Evolutionary conservation across 2,888 invertebrate species (phyloP), one percentile per base, ranked within the genome.

Genomic region (Sisyra nigra): DNA sequence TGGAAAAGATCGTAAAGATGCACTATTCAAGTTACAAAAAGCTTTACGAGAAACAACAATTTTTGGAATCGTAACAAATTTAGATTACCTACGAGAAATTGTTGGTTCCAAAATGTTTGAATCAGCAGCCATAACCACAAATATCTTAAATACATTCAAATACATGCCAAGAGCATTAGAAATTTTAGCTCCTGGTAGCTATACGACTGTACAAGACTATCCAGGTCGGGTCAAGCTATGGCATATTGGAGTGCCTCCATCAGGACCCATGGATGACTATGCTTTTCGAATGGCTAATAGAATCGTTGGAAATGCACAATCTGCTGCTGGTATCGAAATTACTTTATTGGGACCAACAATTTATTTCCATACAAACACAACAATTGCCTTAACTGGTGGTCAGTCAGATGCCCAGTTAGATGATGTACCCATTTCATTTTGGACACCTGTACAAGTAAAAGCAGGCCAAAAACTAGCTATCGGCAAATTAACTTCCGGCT

Each of bases 221-320:
- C 37, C 37, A 4, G 37, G 37, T n/a, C 37, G 37, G 3, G 11
- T 37, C 18, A 37, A 37, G 11, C 18, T 18, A n/a, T 37, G 37
- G 37, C 37, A 19, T 37, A 37, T 37, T 11, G 37, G 37, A 18
- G 37, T 37, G 10, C 37, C 37, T n/a, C 37, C 37, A 10, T 37
- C 37, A 10, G 37, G 37, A 15, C 37, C 37, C 2, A 37, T 37
- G 37, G 37, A 37, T 6, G 19, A 37, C 11, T 37, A 37, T 37
- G 37, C 37, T 19, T 37, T 37, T 6, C 37, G 17, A 10, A 11
- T 37, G 37, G 37, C 37, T 18, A 37, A 37, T 19, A 13, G 37
- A 9, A 37, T 37, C 10, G 37, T 37, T 2, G 37, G 37, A 3
- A 37, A 37, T 19, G 19, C 8, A 10, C 19, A 17, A 19, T 18